Conservation (phyloP, 1,140 invertebrate species). For the Caerostris darwini region DNA sequence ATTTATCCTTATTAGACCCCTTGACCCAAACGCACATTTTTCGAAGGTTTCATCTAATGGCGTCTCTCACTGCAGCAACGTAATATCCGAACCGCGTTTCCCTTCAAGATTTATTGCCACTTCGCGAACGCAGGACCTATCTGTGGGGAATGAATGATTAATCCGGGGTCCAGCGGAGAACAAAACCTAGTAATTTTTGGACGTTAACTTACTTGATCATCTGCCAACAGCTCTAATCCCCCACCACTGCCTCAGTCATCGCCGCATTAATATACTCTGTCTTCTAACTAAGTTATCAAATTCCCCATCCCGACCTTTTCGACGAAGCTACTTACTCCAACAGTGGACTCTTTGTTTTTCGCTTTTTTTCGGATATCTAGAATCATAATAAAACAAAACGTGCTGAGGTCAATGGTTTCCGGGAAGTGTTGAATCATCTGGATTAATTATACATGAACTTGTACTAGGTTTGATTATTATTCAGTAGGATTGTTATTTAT, state of each 20-base stretch:
- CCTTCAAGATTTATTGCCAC: conserved; percentile 49
- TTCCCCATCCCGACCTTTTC: conserved; percentile 13
- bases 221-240: background rate
- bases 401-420: background rate
- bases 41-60: conserved; percentile 9
- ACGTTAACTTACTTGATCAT: conserved; percentile 52
- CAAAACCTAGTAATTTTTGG: conserved; percentile 58
- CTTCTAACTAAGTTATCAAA: conserved; percentile 49
- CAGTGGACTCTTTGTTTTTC: background rate
- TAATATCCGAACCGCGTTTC: background rate
- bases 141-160: conserved; percentile 48
- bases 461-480: too few relatives aligned
- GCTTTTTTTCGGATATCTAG: background rate
- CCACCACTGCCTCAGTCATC: background rate
- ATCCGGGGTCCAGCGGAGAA: conserved; percentile 23
- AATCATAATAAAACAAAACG: background rate
- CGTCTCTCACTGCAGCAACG: background rate
- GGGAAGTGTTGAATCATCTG: background rate
- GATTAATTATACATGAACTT: too few relatives aligned
- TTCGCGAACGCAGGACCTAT: conserved; percentile 20
- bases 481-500: too few relatives aligned
- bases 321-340: background rate
- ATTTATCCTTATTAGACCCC: conserved; percentile 26
- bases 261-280: conserved; percentile 27
- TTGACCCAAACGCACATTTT: conserved; percentile 20